Percentiles rank a stretch among this genome's conserved stretches.
These are phyloP conservation scores for Torymus aiolomorphi DNA, from an alignment of 2,888 invertebrate species.

Conservation along the genomic window DNA sequence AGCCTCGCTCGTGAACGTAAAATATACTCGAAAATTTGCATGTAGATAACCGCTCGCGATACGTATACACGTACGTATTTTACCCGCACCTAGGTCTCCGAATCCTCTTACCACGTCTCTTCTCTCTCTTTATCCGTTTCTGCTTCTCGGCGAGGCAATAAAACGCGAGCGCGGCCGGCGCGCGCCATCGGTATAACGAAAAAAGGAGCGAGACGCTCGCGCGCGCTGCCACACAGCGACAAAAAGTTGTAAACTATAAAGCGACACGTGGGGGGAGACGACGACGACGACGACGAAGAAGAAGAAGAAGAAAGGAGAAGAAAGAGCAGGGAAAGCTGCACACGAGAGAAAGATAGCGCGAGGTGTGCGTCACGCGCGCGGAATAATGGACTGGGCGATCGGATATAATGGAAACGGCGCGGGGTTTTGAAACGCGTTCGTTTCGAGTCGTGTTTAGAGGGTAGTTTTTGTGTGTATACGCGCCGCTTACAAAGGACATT, in stretches of 20 bases:
- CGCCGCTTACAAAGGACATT: neutral
- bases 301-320: too few relatives aligned
- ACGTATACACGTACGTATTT: neutral
- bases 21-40: slow-evolving; percentile 40
- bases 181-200: slow-evolving; percentile 4
- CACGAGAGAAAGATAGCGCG: neutral
- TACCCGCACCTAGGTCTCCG: neutral
- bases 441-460: neutral
- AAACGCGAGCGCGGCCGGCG: slow-evolving; percentile 7
- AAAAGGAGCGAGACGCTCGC: neutral
- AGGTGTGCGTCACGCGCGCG: neutral
- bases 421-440: neutral
- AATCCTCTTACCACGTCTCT: slow-evolving; percentile 13
- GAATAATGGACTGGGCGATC: neutral
- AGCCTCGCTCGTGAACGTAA: neutral
- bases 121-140: slow-evolving; percentile 16
- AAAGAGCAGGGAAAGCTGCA: too few relatives aligned
- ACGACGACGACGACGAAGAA: too few relatives aligned
- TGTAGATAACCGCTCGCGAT: slow-evolving; percentile 35
- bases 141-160: slow-evolving; percentile 23
- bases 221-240: neutral
- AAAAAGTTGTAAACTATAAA: slow-evolving; percentile 49
- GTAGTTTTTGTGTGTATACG: neutral
- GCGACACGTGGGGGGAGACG: neutral
- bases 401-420: slow-evolving; percentile 6